Evolutionary conservation across 2,888 invertebrate species (phyloP), one percentile per base, ranked within the genome.

Genomic region (Cantharis rustica): DNA sequence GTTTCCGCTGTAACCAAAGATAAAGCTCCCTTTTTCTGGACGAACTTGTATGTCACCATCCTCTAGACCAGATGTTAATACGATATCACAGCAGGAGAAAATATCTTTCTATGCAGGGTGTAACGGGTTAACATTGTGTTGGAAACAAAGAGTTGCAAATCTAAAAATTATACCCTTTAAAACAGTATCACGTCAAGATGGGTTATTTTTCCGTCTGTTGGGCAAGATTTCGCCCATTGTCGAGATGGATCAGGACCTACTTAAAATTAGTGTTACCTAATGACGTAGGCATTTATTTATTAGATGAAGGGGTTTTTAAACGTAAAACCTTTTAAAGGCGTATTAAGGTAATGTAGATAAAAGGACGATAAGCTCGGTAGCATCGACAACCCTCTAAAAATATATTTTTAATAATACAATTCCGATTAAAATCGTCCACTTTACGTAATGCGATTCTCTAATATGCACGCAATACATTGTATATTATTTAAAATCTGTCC

Each of bases 331-430:
- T 70, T 69, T 16, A 69, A 26, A 66, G 47, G 47, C 69, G 64
- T 74, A 74, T 74, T 76, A 76, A 70, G 26, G 20, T 27, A 73
- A 69, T 47, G 79, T 78, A 82, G 83, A 84, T 83, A 73, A 80
- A 80, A 83, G 84, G 83, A 78, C 79, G 85, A 85, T 85, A 84
- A 84, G 80, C 17, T 66, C 64, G 71, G 76, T 73, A 77, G 81
- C 83, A 83, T 84, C 83, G 82, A 80, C 79, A 79, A 81, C 81
- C 81, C 82, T 83, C 81, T 83, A 79, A 83, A 84, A 83, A 66
- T 66, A 66, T 82, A 82, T 84, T 84, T 84, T 84, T 81, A 82
- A 78, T 84, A 81, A 78, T 84, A 80, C 80, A 83, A 83, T 84
- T 83, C 79, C 79, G 80, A 82, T 76, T 76, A 71, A 80, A 81